Conservation (phyloP, 2,797 vertebrate genomes). For the Melopsittacus undulatus region DNA sequence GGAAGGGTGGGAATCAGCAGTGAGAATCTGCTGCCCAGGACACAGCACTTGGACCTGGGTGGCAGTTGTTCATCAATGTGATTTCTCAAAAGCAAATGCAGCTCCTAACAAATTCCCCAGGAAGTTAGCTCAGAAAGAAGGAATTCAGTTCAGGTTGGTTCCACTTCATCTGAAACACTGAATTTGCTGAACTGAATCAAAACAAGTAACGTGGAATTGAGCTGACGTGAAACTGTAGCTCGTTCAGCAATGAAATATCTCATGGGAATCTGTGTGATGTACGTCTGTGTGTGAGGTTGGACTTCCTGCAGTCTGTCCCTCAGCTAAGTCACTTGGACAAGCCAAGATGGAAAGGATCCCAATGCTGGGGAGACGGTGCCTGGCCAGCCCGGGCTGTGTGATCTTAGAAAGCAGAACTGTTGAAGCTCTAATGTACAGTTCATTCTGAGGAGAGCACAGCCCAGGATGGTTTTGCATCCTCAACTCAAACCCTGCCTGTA, state of each 20-base stretch:
- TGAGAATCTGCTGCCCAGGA: neutral
- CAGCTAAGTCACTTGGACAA: rapidly evolving
- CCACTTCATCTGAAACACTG: neutral
- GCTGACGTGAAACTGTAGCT: neutral
- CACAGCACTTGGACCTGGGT: neutral
- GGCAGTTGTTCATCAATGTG: neutral
- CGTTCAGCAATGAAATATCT: neutral
- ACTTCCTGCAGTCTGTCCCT: neutral
- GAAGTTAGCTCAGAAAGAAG: neutral
- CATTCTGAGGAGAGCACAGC: neutral
- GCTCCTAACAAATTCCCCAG: slow-evolving; percentile 7
- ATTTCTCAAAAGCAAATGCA: neutral
- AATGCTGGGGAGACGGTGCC: neutral
- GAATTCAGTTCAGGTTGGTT: neutral
- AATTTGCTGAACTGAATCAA: neutral
- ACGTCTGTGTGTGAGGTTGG: neutral
- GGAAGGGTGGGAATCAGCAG: neutral
- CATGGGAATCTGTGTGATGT: neutral
- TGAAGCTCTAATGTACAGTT: neutral
- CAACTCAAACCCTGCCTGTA: neutral
- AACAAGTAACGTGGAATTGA: neutral
- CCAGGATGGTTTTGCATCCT: neutral
- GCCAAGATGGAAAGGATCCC: neutral
- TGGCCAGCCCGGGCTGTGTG: rapidly evolving
- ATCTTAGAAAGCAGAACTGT: neutral